Conservation (phyloP, 2,113 vertebrate species). For the Muntiacus muntjak region DNA sequence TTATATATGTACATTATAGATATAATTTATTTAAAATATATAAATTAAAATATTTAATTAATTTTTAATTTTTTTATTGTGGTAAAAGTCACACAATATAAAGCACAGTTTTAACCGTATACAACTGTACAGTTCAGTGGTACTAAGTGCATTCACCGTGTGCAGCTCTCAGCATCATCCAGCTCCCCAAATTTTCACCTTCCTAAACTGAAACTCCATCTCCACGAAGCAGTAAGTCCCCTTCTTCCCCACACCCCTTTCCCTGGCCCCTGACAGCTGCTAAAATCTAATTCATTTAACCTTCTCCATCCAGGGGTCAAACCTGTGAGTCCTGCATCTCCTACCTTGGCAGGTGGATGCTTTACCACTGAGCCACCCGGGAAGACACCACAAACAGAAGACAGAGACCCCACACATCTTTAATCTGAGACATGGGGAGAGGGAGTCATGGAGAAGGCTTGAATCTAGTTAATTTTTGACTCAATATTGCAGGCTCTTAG, state of each 20-base stretch:
- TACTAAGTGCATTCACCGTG: neutral
- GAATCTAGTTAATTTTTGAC: neutral
- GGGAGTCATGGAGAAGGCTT: neutral
- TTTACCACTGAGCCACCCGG: neutral
- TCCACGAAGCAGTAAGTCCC: neutral
- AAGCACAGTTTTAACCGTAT: neutral
- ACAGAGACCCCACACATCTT: neutral
- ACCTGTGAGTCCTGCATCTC: neutral
- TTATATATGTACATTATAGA: neutral
- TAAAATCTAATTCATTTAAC: neutral
- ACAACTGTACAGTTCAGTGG: neutral
- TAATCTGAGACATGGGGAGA: neutral
- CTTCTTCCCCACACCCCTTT: rapidly evolving
- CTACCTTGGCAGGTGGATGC: neutral
- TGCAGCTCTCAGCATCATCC: neutral
- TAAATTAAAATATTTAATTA: neutral
- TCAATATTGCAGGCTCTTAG: neutral
- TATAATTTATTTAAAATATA: neutral
- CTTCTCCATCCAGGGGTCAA: neutral
- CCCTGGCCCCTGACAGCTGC: neutral
- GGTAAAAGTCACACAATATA: neutral
- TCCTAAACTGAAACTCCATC: neutral
- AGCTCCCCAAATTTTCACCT: neutral
- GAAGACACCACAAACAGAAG: neutral
- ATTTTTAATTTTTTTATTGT: neutral